Base-by-base conservation (phyloP, 1,140 invertebrate species). In the Bombus confusus region DNA sequence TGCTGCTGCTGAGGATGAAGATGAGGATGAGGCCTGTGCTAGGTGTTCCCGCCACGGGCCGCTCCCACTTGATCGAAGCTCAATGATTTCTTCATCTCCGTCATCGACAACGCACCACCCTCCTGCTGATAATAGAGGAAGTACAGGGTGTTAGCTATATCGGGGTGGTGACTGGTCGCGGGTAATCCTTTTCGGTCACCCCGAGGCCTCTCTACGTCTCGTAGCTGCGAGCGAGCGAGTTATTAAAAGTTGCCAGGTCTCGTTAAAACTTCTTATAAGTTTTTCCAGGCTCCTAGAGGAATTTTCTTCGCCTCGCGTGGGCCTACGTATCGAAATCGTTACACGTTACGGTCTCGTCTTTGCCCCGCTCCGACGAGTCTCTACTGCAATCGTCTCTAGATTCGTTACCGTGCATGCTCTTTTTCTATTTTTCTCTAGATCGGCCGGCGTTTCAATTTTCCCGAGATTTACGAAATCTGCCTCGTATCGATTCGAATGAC, bases 21-120 rank as follows among this genome's bases (percentile, higher is more conserved):
- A 88, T 92, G 93, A 93, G 88, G 91, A 91, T 92, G 93, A 93
- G 93, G 94, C 94, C 93, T 94, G 93, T 95, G 95, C 94, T 95
- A 95, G 95, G 94, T 95, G 92, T 94, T 94, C 90, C 93, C 94
- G 83, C 92, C 94, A 94, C 90, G 92, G 88, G 93, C 93, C 88
- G 89, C 91, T 82, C 84, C 91, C 90, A 94, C 94, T 92, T 95
- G 95, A 93, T 96, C 96, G 94, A 95, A 96, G 94, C 95, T 95
- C 92, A 96, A 95, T 91, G 96, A 95, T 93, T 96, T 96, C 93
- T 96, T 95, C 94, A 96, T 95, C 93, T 96, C 96, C 91, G 96
- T 95, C 95, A 96, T 96, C 92, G 96, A 96, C 86, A 96, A 93
- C 85, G 96, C 95, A 88, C 96, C 96, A 93, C 96, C 95, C 91